Conservation (phyloP, 2,888 invertebrate genomes). For the Orthonevra nobilis region DNA sequence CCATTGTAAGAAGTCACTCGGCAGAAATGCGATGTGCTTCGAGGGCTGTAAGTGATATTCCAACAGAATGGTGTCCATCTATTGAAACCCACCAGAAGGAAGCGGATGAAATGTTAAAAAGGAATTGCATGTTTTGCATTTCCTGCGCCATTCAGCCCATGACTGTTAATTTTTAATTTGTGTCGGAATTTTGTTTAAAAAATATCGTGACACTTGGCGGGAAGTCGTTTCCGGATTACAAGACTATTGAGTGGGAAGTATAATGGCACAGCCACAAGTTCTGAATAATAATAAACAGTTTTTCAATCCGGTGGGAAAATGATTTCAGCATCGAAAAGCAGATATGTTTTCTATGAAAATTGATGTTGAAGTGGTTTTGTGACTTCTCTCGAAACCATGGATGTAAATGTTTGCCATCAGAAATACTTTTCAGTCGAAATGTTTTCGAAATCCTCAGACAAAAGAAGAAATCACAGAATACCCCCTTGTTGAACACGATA, state of each 20-base stretch:
- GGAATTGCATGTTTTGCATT: constrained; percentile 69
- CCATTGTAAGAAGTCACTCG: constrained; percentile 50
- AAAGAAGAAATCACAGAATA: not conserved
- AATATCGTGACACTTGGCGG: not conserved
- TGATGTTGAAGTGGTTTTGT: not conserved
- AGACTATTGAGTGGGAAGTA: constrained; percentile 45
- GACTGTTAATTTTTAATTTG: constrained; percentile 63
- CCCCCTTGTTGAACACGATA: too few species aligned
- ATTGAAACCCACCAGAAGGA: not conserved
- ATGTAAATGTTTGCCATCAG: not conserved
- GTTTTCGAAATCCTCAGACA: not conserved
- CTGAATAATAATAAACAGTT: constrained; percentile 32
- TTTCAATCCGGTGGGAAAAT: not conserved
- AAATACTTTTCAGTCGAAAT: not conserved
- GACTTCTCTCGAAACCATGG: not conserved
- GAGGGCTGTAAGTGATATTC: constrained; percentile 52
- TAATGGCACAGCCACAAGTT: constrained; percentile 26
- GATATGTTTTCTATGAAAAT: not conserved
- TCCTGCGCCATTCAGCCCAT: constrained; percentile 17
- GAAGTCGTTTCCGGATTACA: constrained; percentile 28
- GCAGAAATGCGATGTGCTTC: constrained; percentile 1
- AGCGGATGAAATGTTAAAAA: constrained; percentile 45
- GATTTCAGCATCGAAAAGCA: constrained; percentile 12
- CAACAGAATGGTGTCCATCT: constrained; percentile 50
- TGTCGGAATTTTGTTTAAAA: constrained; percentile 45